Conservation (phyloP, 2,113 vertebrate genomes). For the Cranoglanis bouderius region DNA sequence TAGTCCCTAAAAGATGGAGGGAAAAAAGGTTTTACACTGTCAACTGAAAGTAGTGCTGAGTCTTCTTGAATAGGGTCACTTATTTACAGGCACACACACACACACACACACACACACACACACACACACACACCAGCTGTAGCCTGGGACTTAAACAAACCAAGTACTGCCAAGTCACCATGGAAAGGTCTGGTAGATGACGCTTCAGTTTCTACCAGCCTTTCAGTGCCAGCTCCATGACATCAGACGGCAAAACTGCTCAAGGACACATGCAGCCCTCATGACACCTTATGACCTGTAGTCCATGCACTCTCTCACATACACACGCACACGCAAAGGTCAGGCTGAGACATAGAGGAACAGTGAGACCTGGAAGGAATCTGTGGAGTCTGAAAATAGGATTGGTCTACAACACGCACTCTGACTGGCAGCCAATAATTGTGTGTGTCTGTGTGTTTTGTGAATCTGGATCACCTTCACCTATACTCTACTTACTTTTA, state of each 20-base stretch:
- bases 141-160: constrained; percentile 6
- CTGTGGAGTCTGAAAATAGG: constrained; percentile 45
- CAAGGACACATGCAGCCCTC: constrained; percentile 24
- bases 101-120: constrained; percentile 9
- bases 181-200: constrained; percentile 24
- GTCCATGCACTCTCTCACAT: constrained; percentile 24
- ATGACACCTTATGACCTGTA: neutral
- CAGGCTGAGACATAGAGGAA: constrained; percentile 1
- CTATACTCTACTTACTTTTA: constrained; percentile 23
- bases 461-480: constrained; percentile 18
- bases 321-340: neutral
- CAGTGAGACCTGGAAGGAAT: constrained; percentile 39
- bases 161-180: neutral
- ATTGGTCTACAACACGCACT: constrained; percentile 3
- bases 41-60: neutral
- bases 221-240: constrained; percentile 7
- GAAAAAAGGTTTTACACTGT: neutral
- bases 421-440: constrained; percentile 23
- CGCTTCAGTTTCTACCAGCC: neutral
- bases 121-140: constrained; percentile 27
- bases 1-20: neutral
- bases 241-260: constrained; percentile 26
- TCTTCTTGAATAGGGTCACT: neutral
- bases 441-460: constrained; percentile 22
- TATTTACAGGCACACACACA: neutral